Evolutionary conservation across 2,113 vertebrate genomes (phyloP), one percentile per base, ranked within the genome.

Genomic region (Meleagris gallopavo): DNA sequence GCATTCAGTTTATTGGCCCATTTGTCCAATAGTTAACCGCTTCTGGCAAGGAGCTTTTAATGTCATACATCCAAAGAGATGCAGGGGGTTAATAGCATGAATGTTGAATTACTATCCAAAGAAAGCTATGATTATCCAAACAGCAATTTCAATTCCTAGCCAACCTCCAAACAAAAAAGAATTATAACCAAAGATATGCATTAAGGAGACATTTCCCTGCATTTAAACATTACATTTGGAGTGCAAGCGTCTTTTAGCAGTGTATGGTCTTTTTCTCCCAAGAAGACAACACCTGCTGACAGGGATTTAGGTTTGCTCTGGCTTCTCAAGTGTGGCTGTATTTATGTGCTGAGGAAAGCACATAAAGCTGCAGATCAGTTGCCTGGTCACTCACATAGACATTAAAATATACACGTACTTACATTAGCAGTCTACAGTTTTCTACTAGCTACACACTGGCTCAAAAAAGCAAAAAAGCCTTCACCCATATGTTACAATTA

Each of bases 301-400:
- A 88, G 58, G 62, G 89, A 74, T 95, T 94, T 96, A 43, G 71
- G 75, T 74, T 48, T 84, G 15, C 62, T 89, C 32, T 89, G 43
- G 45, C 65, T 48, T 92, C 88, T 96, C 82, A 21, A 95, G 75
- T 66, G 57, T 81, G 83, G 65, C 55, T 69, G 46, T 65, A 81
- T 89, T 93, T 95, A 77, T 36, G 40, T 57, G 70, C 54, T 82
- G 84, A 88, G 50, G 65, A 94, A 95, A 95, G 89, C 71, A 80
- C 61, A 94, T 27, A 95, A 95, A 97, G 90, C 81, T 88, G 32
- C 60, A 90, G 87, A 95, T 89, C 93, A 93, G 79, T 95, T 97
- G 92, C 83, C 72, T 77, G 81, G 93, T 91, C 96, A 95, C 85
- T 97, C 58, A 71, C 85, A 90, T 1, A 71, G 78, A 73, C 52